Base-by-base conservation (phyloP, 2,888 invertebrate genomes). In the Adela reaumurella region DNA sequence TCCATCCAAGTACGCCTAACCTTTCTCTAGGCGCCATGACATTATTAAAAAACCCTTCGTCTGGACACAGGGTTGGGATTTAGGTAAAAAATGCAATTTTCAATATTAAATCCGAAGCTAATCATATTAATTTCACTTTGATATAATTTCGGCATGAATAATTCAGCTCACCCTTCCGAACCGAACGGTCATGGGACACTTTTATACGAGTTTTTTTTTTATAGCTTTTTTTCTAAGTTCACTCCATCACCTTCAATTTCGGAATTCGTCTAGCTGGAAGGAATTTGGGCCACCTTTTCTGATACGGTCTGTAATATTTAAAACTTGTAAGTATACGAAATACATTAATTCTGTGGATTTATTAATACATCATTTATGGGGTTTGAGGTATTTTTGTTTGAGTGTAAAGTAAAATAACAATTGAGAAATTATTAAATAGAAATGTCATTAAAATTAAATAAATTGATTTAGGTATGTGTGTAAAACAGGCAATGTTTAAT, bases 41-140 rank as follows among this genome's bases (percentile, higher is more conserved):
- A 14, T 35, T 8, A 11, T 3, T 11, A 8, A 35, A 35, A 14
- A 35, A 8, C 6, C 35, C 14, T 24, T 35, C 8, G 8, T 4
- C 35, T 8, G 35, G 35, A 8, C 35, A 35, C 11, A 3, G 14
- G 11, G 14, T 14, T 14, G 11, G 35, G 14, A 35, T 35, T 35
- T 35, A 3, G 4, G 35, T 35, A 65, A 70, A 70, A 67, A 68
- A 61, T 29, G 49, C 55, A 54, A 59, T 62, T 62, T 65, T 60
- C 61, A 8, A 58, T 59, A 59, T 61, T 63, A 70, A 68, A 72
- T 69, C 68, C 70, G 70, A 70, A 65, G 68, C 72, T 70, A 73
- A 74, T 71, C 62, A 65, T 62, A 52, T 58, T 63, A 68, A 67
- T 68, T 67, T 65, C 59, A 60, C 45, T 45, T 48, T 60, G 35